Evolutionary conservation across 2,888 invertebrate genomes (phyloP).

Genomic region (Meiosimyza decipiens): DNA sequence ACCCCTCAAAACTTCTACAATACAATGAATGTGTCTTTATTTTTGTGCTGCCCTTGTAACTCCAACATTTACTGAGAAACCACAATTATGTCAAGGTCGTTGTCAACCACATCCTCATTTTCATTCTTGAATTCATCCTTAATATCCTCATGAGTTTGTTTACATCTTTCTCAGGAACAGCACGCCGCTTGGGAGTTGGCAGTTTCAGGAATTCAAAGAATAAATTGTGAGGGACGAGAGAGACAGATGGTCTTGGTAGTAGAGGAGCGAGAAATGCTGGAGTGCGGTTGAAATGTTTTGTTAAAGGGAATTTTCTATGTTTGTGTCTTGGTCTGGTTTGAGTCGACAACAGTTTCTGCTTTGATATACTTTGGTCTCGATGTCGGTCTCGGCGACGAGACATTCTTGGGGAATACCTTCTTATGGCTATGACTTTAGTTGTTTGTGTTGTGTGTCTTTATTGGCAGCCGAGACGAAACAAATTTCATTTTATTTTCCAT

Average conservation of each 20-base stretch:
- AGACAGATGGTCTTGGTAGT: background rate
- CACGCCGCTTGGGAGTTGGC: too few species aligned
- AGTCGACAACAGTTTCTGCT: background rate
- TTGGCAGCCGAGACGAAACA: conserved; percentile 7
- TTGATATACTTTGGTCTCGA: background rate
- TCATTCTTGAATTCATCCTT: conserved; percentile 8
- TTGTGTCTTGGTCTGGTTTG: conserved; percentile 26
- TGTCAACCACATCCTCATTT: conserved; percentile 25
- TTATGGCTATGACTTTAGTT: background rate
- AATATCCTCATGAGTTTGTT: conserved; percentile 14
- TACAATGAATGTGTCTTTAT: background rate
- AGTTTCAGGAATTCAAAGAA: too few species aligned
- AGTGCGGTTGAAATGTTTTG: conserved; percentile 30
- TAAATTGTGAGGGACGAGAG: background rate
- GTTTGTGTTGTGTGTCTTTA: conserved; percentile 4
- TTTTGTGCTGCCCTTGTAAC: conserved; percentile 12
- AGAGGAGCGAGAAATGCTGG: background rate
- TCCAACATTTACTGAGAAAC: conserved; percentile 9
- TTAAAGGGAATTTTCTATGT: conserved; percentile 40
- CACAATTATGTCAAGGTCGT: conserved; percentile 45
- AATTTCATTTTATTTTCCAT: conserved; percentile 25
- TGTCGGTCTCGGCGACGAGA: conserved; percentile 26
- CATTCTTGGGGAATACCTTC: conserved; percentile 42
- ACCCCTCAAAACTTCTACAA: too few species aligned
- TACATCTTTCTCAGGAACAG: conserved; percentile 19